Conservation (phyloP, 2,888 invertebrate species). For the Nemotelus pantherinus region DNA sequence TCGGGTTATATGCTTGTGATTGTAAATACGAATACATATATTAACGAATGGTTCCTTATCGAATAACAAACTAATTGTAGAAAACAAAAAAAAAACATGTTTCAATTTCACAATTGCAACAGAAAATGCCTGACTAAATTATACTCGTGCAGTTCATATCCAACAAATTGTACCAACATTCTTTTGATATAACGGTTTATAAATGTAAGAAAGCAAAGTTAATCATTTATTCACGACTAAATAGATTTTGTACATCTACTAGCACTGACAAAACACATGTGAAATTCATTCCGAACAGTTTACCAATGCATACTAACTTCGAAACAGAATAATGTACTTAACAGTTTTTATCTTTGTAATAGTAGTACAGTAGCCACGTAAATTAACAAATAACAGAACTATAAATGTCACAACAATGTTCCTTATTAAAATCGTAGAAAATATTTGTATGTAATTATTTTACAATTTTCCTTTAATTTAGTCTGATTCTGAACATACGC, state of each 20-base stretch:
- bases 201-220: constrained; percentile 6
- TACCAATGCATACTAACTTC: too few species aligned
- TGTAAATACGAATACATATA: constrained; percentile 21
- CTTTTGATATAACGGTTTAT: constrained; percentile 25
- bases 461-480: constrained; percentile 9
- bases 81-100: constrained; percentile 13
- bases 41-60: constrained; percentile 37
- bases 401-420: constrained; percentile 38
- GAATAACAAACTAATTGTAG: constrained; percentile 13
- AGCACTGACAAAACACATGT: too few species aligned
- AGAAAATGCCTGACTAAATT: constrained; percentile 21
- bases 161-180: constrained; percentile 18
- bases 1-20: not conserved
- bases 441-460: constrained; percentile 25
- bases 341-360: constrained; percentile 17
- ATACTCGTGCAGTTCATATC: constrained; percentile 5
- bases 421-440: constrained; percentile 34
- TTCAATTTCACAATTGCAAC: constrained; percentile 22
- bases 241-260: too few species aligned
- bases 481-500: not conserved
- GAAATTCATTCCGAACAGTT: too few species aligned
- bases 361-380: not conserved
- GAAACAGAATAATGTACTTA: constrained; percentile 21
- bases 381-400: too few species aligned
- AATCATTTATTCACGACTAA: not conserved